These are phyloP conservation scores for Prostheceraeus crozeri DNA, from an alignment of 2,888 invertebrate species.

Conservation along the genomic window DNA sequence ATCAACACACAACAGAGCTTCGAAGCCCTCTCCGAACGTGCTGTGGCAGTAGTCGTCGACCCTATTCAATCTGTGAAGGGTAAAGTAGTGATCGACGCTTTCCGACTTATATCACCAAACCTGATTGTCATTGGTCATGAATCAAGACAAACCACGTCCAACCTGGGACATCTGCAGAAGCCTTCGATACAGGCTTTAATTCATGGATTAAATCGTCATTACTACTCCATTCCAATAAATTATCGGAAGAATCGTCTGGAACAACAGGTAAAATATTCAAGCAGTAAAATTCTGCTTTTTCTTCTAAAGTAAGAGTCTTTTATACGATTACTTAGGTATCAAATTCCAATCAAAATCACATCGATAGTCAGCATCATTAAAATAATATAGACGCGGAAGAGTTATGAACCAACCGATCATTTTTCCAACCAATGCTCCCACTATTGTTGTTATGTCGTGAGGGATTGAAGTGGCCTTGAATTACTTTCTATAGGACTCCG, in stretches of 20 bases:
- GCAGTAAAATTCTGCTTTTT: background rate
- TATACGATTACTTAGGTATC: too few relatives aligned
- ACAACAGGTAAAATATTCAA: conserved; percentile 70
- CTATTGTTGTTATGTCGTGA: too few relatives aligned
- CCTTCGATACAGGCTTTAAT: conserved; percentile 97
- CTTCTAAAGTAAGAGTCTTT: background rate
- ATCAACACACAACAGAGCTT: conserved; percentile 99
- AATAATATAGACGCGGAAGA: too few relatives aligned
- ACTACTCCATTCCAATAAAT: conserved; percentile 98
- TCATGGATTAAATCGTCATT: conserved; percentile 94
- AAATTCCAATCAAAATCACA: too few relatives aligned
- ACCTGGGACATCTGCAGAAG: conserved; percentile 93
- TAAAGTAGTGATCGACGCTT: conserved; percentile 47
- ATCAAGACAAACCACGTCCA: conserved; percentile 95
- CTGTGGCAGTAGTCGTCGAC: conserved; percentile 97
- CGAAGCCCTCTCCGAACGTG: conserved; percentile 91
- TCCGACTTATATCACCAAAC: conserved; percentile 67
- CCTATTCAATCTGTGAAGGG: conserved; percentile 99
- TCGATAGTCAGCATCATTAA: too few relatives aligned
- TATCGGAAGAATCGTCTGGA: conserved; percentile 97
- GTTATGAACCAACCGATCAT: too few relatives aligned
- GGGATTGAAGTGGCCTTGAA: too few relatives aligned
- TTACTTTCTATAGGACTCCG: too few relatives aligned
- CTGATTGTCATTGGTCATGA: conserved; percentile 98
- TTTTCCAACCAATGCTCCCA: too few relatives aligned